Evolutionary conservation across 1,140 invertebrate genomes (phyloP), one percentile per base, ranked within the genome.

Genomic region (Philotrypesis tridentata): DNA sequence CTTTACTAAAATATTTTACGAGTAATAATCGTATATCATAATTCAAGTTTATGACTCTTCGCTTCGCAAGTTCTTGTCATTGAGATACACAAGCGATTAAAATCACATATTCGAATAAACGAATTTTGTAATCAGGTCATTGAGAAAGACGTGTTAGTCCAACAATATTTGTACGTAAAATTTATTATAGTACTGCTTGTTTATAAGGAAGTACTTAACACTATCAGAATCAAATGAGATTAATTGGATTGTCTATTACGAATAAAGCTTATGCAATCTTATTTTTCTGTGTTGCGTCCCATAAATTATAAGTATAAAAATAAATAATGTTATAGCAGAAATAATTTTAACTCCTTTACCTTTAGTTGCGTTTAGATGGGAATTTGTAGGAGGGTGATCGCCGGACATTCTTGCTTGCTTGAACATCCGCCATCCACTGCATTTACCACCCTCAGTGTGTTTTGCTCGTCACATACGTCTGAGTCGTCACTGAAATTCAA

Each of bases 381-480:
- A 76, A 68, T 84, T 85, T 12, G 86, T 76, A 67, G 86, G 83
- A 79, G 87, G 87, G 78, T 84, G 87, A 85, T 87, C 86, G 82
- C 85, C 86, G 84, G 88, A 88, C 87, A 89, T 88, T 77, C 85
- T 55, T 88, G 82, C 68, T 83, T 83, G 70, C 73, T 86, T 73
- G 84, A 84, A 85, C 85, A 83, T 85, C 79, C 82, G 84, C 86
- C 82, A 84, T 77, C 60, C 80, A 85, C 80, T 85, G 84, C 86
- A 86, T 87, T 84, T 84, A 87, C 85, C 82, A 85, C 76, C 79
- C 82, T 82, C 81, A 82, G 72, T 72, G 72, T 68, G 55, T 80
- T 27, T 40, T 84, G 12, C 17, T 31, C 79, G 68, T 86, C 70
- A 84, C 85, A 87, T 85, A 31, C 82, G 83, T 75, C 73, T 71